Conservation (phyloP, 2,888 invertebrate species). For the Tachystola acroxantha region DNA sequence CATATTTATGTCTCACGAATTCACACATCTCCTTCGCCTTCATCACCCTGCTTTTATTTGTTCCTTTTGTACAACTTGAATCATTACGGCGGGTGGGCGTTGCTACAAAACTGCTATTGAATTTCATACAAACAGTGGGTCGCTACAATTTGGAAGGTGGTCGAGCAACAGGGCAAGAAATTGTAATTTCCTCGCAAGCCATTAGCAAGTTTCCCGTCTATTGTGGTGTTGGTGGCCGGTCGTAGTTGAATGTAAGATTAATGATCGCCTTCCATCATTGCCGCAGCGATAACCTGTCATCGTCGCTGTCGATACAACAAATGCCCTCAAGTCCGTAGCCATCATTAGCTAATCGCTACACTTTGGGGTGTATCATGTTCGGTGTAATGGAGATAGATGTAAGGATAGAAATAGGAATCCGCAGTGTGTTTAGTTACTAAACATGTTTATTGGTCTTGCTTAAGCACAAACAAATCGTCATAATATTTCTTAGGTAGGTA, state of each 20-base stretch:
- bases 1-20: neutral
- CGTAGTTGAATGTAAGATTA: slow-evolving; percentile 68
- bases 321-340: slow-evolving; percentile 29
- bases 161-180: slow-evolving; percentile 46
- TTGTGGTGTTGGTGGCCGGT: slow-evolving; percentile 38
- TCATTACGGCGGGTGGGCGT: slow-evolving; percentile 14
- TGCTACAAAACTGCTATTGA: slow-evolving; percentile 26
- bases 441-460: no score
- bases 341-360: slow-evolving; percentile 38
- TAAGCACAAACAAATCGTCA: no score
- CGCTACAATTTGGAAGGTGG: slow-evolving; percentile 26
- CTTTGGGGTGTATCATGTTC: neutral
- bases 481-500: no score
- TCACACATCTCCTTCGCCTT: slow-evolving; percentile 11
- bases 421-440: no score
- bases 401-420: no score
- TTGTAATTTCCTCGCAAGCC: slow-evolving; percentile 58
- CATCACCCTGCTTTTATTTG: slow-evolving; percentile 18
- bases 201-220: slow-evolving; percentile 58
- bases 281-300: slow-evolving; percentile 48
- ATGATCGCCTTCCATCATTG: slow-evolving; percentile 50
- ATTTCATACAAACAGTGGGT: slow-evolving; percentile 25
- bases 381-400: no score
- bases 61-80: slow-evolving; percentile 21
- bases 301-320: slow-evolving; percentile 39